Percentiles rank a stretch among this genome's conserved stretches.
Evolutionary conservation across 2,888 invertebrate genomes (phyloP).

Genomic region (Pantelozetes paolii): DNA sequence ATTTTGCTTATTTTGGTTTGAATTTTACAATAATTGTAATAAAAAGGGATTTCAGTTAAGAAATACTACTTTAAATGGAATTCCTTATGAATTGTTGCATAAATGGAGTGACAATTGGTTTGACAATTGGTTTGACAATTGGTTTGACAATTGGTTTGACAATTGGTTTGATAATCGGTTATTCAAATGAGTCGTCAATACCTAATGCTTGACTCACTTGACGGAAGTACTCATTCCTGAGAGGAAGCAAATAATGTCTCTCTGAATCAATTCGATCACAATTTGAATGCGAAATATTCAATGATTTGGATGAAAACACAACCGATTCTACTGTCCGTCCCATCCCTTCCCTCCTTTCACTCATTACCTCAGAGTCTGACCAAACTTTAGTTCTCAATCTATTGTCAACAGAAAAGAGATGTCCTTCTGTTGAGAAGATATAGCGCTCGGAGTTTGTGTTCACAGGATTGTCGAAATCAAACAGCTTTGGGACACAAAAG

Average conservation of each 20-base stretch:
- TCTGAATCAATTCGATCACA: constrained; percentile 48
- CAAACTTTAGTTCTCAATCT: constrained; percentile 47
- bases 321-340: constrained; percentile 31
- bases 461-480: constrained; percentile 61
- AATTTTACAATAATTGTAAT: too few relatives aligned
- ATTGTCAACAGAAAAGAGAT: constrained; percentile 57
- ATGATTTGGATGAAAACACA: neutral
- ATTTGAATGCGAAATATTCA: constrained; percentile 40
- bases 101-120: too few relatives aligned
- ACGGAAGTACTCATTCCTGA: constrained; percentile 48
- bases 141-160: neutral
- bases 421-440: constrained; percentile 62
- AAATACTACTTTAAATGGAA: too few relatives aligned
- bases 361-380: constrained; percentile 34
- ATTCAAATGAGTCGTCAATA: constrained; percentile 42
- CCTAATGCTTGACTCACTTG: constrained; percentile 49
- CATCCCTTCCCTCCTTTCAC: too few relatives aligned
- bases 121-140: neutral
- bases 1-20: too few relatives aligned
- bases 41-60: too few relatives aligned
- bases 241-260: constrained; percentile 48
- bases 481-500: constrained; percentile 56
- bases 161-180: neutral
- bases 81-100: too few relatives aligned
- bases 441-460: constrained; percentile 58